Evolutionary conservation across 2,888 invertebrate genomes (phyloP).

Genomic region (Chorisops tibialis): DNA sequence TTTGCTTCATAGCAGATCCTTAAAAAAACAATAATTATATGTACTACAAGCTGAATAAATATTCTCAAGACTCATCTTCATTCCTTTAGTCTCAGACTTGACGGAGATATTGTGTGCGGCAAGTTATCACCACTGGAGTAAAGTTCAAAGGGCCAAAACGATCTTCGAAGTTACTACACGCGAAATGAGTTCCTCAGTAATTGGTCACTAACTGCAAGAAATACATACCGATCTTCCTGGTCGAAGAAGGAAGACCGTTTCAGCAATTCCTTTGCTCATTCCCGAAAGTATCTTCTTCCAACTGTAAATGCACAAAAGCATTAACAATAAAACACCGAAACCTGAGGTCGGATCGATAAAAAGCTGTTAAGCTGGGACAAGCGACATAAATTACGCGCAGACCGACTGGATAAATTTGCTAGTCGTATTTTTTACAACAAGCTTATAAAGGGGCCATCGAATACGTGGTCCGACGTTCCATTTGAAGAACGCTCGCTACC

Average conservation of each 20-base stretch:
- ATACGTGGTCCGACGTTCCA: neutral
- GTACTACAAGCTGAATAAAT: no score
- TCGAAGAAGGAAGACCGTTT: conserved; percentile 13
- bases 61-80: no score
- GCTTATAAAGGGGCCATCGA: no score
- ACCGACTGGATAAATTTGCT: no score
- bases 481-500: conserved; percentile 17
- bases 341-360: conserved; percentile 8
- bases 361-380: conserved; percentile 19
- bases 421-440: no score
- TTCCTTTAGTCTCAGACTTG: no score
- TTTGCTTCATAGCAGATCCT: no score
- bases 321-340: conserved; percentile 25
- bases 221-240: conserved; percentile 1
- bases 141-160: conserved; percentile 17
- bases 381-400: conserved; percentile 19
- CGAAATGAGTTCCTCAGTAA: conserved; percentile 24
- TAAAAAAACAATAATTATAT: no score
- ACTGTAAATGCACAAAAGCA: neutral
- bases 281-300: neutral
- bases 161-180: conserved; percentile 20
- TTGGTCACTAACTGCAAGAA: conserved; percentile 18
- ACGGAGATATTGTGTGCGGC: no score
- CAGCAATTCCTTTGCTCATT: neutral
- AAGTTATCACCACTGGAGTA: neutral